Conservation (phyloP, 2,113 vertebrate genomes). For the Syngnathus typhle region DNA sequence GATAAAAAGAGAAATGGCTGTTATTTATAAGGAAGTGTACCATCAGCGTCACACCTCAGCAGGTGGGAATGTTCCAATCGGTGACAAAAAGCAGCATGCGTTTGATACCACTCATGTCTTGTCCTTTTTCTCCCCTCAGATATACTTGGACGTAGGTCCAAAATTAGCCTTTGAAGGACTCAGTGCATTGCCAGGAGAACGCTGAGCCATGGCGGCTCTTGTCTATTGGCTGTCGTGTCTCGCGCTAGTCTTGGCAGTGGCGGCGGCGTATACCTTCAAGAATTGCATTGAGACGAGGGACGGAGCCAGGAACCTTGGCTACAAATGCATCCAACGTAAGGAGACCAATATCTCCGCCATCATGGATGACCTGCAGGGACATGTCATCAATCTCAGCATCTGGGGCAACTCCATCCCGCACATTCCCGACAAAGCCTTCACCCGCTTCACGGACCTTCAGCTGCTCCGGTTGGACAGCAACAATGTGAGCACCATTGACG, state of each 20-base stretch:
- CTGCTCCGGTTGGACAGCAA: slow-evolving; percentile 64
- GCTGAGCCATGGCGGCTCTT: slow-evolving; percentile 38
- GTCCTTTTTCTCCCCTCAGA: slow-evolving; percentile 22
- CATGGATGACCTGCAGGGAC: slow-evolving; percentile 53
- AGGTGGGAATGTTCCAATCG: too few species aligned
- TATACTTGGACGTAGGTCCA: not conserved
- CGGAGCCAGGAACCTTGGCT: slow-evolving; percentile 10
- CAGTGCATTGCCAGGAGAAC: not conserved
- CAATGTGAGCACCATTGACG: slow-evolving; percentile 25
- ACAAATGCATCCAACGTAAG: slow-evolving; percentile 59
- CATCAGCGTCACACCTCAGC: not conserved
- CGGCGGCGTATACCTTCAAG: slow-evolving; percentile 64
- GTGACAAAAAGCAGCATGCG: not conserved
- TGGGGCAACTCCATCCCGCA: slow-evolving; percentile 1
- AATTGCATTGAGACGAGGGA: slow-evolving; percentile 67
- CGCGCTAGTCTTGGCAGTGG: slow-evolving; percentile 21
- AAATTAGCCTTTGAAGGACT: not conserved
- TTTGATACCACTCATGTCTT: not conserved
- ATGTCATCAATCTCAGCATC: slow-evolving; percentile 50
- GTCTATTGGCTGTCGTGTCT: slow-evolving; percentile 17
- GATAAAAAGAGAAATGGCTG: not conserved
- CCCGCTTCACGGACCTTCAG: slow-evolving; percentile 44
- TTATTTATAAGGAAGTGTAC: not conserved
- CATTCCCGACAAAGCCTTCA: slow-evolving; percentile 51
- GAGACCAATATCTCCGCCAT: slow-evolving; percentile 28